A percentile compares a stretch with the other conserved stretches of the same genome.
Evolutionary conservation across 2,797 vertebrate species (phyloP).

Genomic region (Discoglossus pictus): DNA sequence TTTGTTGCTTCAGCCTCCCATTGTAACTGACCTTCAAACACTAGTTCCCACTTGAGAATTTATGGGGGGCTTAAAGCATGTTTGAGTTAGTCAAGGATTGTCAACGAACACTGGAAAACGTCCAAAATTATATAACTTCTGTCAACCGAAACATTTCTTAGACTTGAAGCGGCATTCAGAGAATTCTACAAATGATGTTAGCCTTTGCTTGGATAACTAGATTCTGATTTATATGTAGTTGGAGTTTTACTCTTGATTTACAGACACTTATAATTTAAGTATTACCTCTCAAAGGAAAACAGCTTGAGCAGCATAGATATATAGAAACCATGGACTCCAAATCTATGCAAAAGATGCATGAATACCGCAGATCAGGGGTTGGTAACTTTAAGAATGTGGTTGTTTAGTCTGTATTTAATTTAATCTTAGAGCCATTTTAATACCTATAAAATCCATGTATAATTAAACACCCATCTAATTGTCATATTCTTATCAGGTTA

Average conservation of each 20-base stretch:
- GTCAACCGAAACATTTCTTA: conserved; percentile 16
- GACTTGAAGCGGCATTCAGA: neutral
- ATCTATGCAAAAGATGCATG: conserved; percentile 19
- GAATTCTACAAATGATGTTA: neutral
- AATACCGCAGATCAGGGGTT: too few relatives aligned
- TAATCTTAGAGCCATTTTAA: too few relatives aligned
- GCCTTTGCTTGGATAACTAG: conserved; percentile 17
- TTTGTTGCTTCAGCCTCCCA: neutral
- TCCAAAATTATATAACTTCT: conserved; percentile 30
- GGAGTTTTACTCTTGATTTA: conserved; percentile 12
- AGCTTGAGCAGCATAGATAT: neutral
- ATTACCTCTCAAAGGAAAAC: conserved; percentile 1
- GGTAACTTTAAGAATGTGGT: too few relatives aligned
- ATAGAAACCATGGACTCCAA: conserved; percentile 19
- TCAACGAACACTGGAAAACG: conserved; percentile 8
- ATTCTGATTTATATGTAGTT: conserved; percentile 21
- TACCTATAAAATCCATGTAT: too few relatives aligned
- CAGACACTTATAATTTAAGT: neutral
- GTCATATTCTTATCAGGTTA: too few relatives aligned
- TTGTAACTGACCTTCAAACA: conserved; percentile 10
- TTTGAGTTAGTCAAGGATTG: conserved; percentile 13
- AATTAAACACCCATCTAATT: too few relatives aligned
- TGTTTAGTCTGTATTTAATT: too few relatives aligned
- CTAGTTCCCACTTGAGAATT: conserved; percentile 24
- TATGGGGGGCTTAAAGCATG: conserved; percentile 12